These are phyloP conservation scores for Helicolenus hilgendorfi DNA, from an alignment of 2,797 vertebrate species.

Conservation along the genomic window DNA sequence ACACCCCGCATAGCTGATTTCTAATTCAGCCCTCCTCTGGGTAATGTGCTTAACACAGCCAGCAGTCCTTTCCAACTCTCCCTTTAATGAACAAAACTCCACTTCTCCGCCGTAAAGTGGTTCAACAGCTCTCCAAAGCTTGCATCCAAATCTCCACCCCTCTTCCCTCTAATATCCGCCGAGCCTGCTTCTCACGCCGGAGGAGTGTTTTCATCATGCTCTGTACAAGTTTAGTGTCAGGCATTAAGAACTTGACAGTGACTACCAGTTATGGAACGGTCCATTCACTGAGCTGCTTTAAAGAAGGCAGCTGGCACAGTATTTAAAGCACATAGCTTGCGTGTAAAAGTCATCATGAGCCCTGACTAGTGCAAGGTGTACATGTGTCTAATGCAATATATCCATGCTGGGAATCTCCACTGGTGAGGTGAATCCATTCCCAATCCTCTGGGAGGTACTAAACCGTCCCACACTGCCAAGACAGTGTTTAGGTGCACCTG, in stretches of 20 bases:
- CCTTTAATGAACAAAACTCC: constrained; percentile 21
- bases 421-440: not conserved
- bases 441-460: not conserved
- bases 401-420: not conserved
- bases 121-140: not conserved
- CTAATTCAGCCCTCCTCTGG: constrained; percentile 85
- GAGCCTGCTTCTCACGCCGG: not conserved
- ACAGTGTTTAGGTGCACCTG: too few relatives aligned
- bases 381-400: not conserved
- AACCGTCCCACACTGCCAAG: not conserved
- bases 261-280: not conserved
- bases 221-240: not conserved
- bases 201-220: not conserved
- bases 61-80: constrained; percentile 16
- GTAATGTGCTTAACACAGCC: constrained; percentile 70
- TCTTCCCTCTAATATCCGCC: not conserved
- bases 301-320: constrained; percentile 41
- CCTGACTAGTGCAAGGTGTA: not conserved
- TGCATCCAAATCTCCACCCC: not conserved
- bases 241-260: not conserved
- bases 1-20: constrained; percentile 88
- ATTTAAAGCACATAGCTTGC: constrained; percentile 50
- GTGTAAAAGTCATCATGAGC: constrained; percentile 22
- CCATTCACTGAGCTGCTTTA: constrained; percentile 37
- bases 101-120: not conserved